Percentiles rank a stretch among this genome's conserved stretches.
Evolutionary conservation across 2,797 vertebrate species (phyloP).

Genomic region (Propithecus perrieri): DNA sequence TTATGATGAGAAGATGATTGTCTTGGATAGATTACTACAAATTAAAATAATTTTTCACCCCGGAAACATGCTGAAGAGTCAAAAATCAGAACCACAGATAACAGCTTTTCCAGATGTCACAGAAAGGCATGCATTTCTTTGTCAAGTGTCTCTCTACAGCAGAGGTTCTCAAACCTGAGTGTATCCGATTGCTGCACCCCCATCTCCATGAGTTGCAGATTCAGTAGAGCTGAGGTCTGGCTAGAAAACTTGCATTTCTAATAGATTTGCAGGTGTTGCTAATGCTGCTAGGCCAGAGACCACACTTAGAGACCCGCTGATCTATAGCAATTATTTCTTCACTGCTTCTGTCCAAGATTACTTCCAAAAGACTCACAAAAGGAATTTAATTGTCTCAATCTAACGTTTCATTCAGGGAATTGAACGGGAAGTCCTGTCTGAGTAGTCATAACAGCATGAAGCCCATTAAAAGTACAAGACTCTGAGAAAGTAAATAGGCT

Average conservation of each 20-base stretch:
- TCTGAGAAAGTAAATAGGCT: conserved; percentile 38
- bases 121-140: background rate
- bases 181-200: background rate
- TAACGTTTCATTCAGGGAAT: conserved; percentile 39
- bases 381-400: conserved; percentile 62
- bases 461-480: conserved; percentile 64
- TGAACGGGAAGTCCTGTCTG: conserved; percentile 56
- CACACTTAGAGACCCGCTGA: background rate
- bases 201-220: background rate
- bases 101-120: background rate
- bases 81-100: background rate
- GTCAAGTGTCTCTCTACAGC: background rate
- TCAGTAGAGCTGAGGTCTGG: background rate
- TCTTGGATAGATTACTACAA: background rate
- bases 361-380: conserved; percentile 53
- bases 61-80: background rate
- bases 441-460: conserved; percentile 54
- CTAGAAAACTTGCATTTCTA: background rate
- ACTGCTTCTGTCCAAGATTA: background rate
- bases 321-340: conserved; percentile 44
- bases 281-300: background rate
- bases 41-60: background rate
- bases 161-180: background rate
- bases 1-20: background rate
- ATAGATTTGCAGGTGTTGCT: background rate